phyloP scores from a whole-genome alignment of 2,113 vertebrate species.

The Xenopus borealis region DNA sequence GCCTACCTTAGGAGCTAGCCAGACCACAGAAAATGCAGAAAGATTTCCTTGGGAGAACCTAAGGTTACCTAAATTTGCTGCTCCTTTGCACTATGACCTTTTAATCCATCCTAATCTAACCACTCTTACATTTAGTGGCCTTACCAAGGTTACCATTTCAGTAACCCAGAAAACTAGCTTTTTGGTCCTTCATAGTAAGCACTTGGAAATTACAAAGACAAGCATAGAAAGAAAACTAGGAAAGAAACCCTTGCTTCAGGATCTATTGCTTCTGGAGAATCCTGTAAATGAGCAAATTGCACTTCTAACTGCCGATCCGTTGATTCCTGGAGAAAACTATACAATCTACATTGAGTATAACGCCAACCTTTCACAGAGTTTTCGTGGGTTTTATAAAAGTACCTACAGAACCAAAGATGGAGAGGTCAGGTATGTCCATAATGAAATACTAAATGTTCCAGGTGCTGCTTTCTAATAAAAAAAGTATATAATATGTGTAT shows the following conservation, averaged over 20 bases:
- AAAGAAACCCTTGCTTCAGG: neutral
- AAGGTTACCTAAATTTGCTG: constrained; percentile 72
- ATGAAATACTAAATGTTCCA: neutral
- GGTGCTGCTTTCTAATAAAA: no score
- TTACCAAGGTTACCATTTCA: constrained; percentile 63
- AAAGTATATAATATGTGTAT: no score
- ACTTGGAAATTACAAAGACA: constrained; percentile 63
- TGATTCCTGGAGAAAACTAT: constrained; percentile 65
- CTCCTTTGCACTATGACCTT: constrained; percentile 76
- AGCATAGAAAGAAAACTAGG: constrained; percentile 54
- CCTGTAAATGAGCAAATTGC: constrained; percentile 72
- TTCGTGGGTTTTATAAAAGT: constrained; percentile 86
- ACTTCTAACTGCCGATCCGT: constrained; percentile 57
- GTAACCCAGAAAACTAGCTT: constrained; percentile 61
- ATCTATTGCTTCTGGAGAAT: constrained; percentile 67
- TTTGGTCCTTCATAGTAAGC: constrained; percentile 79
- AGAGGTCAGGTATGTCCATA: constrained; percentile 68
- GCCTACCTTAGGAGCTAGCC: neutral
- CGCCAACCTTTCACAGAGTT: constrained; percentile 76
- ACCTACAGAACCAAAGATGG: constrained; percentile 76
- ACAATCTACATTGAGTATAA: constrained; percentile 67
- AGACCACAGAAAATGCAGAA: constrained; percentile 48
- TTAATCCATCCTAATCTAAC: constrained; percentile 83
- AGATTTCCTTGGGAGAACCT: constrained; percentile 78
- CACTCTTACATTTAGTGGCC: constrained; percentile 69